Conservation (phyloP, 37 sponge, comb jelly and placozoan genomes). For the Hormiphora californensis region DNA sequence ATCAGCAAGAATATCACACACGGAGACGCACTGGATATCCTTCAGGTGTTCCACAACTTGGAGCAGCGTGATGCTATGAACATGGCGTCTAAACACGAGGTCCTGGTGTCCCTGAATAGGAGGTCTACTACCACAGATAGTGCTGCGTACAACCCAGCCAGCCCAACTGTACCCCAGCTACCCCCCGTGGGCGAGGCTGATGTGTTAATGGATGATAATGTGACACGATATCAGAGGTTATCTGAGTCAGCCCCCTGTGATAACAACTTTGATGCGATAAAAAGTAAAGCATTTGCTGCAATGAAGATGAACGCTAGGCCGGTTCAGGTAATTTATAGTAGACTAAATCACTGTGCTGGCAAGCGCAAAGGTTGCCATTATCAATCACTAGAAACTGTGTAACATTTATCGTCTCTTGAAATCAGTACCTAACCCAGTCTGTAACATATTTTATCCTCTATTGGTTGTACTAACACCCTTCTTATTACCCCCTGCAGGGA, state of each 20-base stretch:
- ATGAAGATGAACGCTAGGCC: slow-evolving; percentile 50
- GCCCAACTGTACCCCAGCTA: background rate
- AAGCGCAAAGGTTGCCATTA: too few species aligned
- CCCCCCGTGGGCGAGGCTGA: slow-evolving; percentile 23
- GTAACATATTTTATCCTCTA: too few species aligned
- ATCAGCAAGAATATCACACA: background rate
- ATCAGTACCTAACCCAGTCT: too few species aligned
- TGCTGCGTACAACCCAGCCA: background rate
- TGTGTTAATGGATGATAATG: slow-evolving; percentile 20
- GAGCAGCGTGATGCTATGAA: slow-evolving; percentile 36
- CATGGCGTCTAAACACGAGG: background rate
- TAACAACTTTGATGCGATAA: slow-evolving; percentile 21
- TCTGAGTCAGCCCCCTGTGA: background rate
- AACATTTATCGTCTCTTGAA: too few species aligned
- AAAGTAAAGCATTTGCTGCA: slow-evolving; percentile 33
- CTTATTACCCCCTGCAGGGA: too few species aligned
- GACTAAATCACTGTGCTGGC: too few species aligned
- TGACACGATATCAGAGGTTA: slow-evolving; percentile 23
- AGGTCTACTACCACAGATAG: background rate
- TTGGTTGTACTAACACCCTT: too few species aligned
- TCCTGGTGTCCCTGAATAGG: background rate
- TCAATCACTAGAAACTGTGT: too few species aligned
- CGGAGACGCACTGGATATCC: slow-evolving; percentile 49
- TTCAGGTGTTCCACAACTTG: slow-evolving; percentile 43
- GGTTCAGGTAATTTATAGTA: too few species aligned